Conservation (phyloP, 1,140 invertebrate species). For the Cotesia typhae region DNA sequence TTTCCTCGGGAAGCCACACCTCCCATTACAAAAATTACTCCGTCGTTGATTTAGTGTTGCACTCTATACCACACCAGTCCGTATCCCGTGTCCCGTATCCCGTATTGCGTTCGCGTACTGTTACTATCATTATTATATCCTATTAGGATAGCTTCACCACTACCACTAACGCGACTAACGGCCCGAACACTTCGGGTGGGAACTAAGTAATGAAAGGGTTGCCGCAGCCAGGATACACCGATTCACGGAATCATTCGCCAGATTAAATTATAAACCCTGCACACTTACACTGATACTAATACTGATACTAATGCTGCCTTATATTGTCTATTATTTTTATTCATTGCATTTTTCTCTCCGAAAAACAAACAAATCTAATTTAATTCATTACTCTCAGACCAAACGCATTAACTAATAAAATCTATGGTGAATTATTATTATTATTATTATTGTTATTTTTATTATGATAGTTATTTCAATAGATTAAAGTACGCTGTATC, state of each 20-base stretch:
- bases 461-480: neutral
- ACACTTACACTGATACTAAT: conserved; percentile 19
- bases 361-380: neutral
- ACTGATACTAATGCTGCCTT: conserved; percentile 37
- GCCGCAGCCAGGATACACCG: conserved; percentile 50
- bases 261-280: conserved; percentile 66
- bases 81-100: conserved; percentile 35
- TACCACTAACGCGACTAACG: conserved; percentile 8
- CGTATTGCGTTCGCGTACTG: conserved; percentile 28
- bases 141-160: neutral
- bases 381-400: neutral
- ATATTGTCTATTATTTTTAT: neutral
- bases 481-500: conserved; percentile 35
- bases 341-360: neutral
- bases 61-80: conserved; percentile 44
- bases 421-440: too few species aligned
- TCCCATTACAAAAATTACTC: conserved; percentile 68
- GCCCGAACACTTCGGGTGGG: conserved; percentile 38
- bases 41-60: conserved; percentile 66
- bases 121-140: too few species aligned
- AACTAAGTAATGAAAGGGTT: conserved; percentile 68
- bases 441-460: too few species aligned
- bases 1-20: conserved; percentile 62
- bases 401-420: neutral
- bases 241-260: conserved; percentile 68